Evolutionary conservation across 2,797 vertebrate genomes (phyloP).

Genomic region (Numenius phaeopus): DNA sequence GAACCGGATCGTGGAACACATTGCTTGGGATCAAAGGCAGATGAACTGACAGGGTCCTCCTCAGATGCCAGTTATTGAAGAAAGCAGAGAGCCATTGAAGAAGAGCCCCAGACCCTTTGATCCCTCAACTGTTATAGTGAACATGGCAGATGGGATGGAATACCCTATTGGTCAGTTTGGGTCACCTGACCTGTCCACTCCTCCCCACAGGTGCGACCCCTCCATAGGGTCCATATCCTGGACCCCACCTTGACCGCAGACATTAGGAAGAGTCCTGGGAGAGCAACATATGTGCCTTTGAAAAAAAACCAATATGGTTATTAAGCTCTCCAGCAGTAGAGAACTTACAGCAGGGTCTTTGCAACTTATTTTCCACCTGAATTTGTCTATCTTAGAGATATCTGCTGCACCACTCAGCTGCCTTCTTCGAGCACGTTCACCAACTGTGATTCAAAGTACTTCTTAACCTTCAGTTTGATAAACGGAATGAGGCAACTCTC

Average conservation of each 20-base stretch:
- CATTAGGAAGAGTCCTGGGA: not conserved
- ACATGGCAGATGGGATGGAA: not conserved
- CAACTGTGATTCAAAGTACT: not conserved
- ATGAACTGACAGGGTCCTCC: not conserved
- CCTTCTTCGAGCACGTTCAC: not conserved
- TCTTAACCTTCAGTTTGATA: not conserved
- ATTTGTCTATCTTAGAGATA: not conserved
- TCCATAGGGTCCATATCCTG: not conserved
- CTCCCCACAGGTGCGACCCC: not conserved
- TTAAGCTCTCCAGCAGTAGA: not conserved
- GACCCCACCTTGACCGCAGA: no score
- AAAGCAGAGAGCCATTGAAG: not conserved
- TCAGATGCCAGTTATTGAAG: not conserved
- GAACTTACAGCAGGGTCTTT: not conserved
- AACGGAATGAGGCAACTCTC: not conserved
- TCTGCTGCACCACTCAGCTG: not conserved
- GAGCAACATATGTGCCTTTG: rapidly evolving
- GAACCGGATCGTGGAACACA: not conserved
- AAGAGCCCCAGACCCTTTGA: not conserved
- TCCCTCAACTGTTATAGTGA: not conserved
- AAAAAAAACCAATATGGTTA: not conserved
- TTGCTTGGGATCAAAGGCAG: not conserved
- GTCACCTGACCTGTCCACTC: not conserved
- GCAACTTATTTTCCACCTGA: not conserved
- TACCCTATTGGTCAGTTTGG: not conserved